Conservation (phyloP, 1,140 invertebrate species). For the Drosophila watanabei region DNA sequence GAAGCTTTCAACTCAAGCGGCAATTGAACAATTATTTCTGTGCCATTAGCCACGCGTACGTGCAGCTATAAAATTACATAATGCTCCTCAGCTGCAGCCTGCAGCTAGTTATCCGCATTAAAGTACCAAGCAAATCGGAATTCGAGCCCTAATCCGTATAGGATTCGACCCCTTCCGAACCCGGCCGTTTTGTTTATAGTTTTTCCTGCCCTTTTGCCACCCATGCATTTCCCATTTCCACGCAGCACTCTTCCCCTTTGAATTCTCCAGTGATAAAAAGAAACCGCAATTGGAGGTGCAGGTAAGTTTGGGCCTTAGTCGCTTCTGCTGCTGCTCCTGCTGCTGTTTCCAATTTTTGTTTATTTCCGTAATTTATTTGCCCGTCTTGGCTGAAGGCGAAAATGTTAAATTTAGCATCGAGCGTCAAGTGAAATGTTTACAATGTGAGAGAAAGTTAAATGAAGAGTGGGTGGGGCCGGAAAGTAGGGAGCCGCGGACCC, state of each 20-base stretch:
- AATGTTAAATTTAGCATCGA: constrained; percentile 79
- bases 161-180: constrained; percentile 13
- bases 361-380: constrained; percentile 81
- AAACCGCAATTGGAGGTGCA: constrained; percentile 57
- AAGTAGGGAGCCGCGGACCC: constrained; percentile 13
- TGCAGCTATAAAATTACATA: constrained; percentile 25
- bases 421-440: constrained; percentile 83
- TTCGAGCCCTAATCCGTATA: not conserved
- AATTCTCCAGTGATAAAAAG: constrained; percentile 48
- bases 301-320: constrained; percentile 49
- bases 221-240: constrained; percentile 25
- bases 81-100: constrained; percentile 12
- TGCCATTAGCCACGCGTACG: not conserved
- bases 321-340: constrained; percentile 14
- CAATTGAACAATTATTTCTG: constrained; percentile 5
- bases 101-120: constrained; percentile 24
- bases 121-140: constrained; percentile 8
- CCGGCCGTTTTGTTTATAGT: constrained; percentile 13
- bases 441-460: constrained; percentile 81
- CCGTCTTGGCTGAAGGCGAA: constrained; percentile 60
- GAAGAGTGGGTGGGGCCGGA: constrained; percentile 41
- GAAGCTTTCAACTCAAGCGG: not conserved
- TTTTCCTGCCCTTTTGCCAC: constrained; percentile 36
- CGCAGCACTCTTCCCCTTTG: constrained; percentile 12
- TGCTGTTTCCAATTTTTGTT: constrained; percentile 61